Base-by-base conservation (phyloP, 2,113 vertebrate genomes). In the Chlorodrepanis virens region DNA sequence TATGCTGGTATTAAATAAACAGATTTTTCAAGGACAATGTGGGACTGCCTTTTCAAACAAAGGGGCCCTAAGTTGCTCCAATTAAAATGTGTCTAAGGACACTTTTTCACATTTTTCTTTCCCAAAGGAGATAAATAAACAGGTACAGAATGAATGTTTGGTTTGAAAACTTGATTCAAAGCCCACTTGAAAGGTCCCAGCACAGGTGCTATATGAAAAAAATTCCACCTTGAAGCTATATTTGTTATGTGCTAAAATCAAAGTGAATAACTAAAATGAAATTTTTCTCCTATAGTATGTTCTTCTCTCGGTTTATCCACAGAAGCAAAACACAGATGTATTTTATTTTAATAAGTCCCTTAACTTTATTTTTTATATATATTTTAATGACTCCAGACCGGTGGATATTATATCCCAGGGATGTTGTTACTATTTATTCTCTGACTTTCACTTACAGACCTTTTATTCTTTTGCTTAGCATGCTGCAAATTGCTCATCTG, bases 351-450 rank as follows among this genome's bases (percentile, higher is more conserved):
- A 93, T 89, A 78, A 74, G 40, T 83, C 88, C 83, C 79, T 89
- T 57, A 90, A 47, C 60, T 89, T 94, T 60, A 85, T 83, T 77
- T 74, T 78, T 69, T 96, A 39, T 89, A 27, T 81, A 20, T 68
- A n/a, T 87, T 87, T 74, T 84, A 60, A 93, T 93, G 88, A 94
- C 86, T 82, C 52, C 79, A 90, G 79, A 90, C 39, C 47, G 45
- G 79, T 53, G 75, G 68, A 75, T 96, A 75, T 90, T 93, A 77
- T 87, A 88, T 94, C 92, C 85, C 80, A 92, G 93, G 90, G 93
- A 96, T 49, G 64, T 53, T 84, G 85, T 94, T 94, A 95, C 53
- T 82, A 53, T 96, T 95, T 89, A 86, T 92, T 93, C 68, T 88
- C 75, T 56, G 47, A 70, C 44, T 88, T 59, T 87, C n/a, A 4